phyloP scores from a whole-genome alignment of 2,113 vertebrate genomes.

The Dromaius novaehollandiae region DNA sequence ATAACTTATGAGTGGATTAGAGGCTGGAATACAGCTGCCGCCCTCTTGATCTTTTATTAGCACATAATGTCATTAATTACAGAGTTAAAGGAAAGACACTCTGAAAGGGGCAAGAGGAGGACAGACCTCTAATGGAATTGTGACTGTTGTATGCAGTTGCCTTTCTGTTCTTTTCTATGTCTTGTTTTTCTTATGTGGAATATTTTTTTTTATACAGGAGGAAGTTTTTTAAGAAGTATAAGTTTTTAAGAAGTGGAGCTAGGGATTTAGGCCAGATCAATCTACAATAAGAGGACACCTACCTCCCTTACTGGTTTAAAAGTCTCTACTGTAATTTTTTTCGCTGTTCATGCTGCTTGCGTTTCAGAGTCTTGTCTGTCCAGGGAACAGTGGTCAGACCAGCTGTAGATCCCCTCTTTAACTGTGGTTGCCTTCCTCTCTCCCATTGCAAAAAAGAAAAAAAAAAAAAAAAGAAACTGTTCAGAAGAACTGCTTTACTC shows the following conservation, averaged over 20 bases:
- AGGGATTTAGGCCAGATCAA: not conserved
- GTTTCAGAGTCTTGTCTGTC: not conserved
- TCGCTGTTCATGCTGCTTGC: not conserved
- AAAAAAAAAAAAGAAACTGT: not conserved
- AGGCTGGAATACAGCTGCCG: not conserved
- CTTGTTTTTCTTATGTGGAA: not conserved
- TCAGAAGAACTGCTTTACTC: not conserved
- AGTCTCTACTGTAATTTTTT: not conserved
- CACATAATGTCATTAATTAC: not conserved
- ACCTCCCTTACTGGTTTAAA: not conserved
- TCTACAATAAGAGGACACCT: not conserved
- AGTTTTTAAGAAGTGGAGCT: not conserved
- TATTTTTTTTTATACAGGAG: not conserved
- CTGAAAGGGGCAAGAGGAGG: not conserved
- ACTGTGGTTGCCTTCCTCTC: not conserved
- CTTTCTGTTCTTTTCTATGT: not conserved
- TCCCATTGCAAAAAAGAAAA: not conserved
- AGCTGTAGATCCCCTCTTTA: not conserved
- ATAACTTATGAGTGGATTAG: not conserved
- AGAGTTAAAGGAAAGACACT: not conserved
- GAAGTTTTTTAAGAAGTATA: not conserved
- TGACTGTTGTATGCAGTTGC: not conserved
- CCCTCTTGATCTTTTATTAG: conserved; percentile 18
- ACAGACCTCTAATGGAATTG: not conserved
- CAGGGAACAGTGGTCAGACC: not conserved